Conservation (phyloP, 2,797 vertebrate species). For the Euphonia xanthogaster region DNA sequence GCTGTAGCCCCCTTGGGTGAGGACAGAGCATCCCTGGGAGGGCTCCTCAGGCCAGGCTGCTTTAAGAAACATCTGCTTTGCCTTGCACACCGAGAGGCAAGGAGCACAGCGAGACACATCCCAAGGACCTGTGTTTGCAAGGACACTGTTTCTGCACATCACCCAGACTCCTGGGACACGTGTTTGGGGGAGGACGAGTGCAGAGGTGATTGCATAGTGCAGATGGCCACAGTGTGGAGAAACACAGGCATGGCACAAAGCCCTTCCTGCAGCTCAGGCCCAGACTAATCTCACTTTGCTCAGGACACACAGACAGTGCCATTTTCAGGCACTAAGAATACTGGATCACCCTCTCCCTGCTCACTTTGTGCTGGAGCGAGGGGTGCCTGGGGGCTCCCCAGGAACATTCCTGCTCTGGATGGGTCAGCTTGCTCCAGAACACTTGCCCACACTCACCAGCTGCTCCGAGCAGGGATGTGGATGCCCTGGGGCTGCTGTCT, state of each 20-base stretch:
- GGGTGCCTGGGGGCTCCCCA: not conserved
- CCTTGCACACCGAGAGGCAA: accelerated
- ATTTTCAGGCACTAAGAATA: not conserved
- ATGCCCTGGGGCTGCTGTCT: accelerated
- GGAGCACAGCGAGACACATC: not conserved
- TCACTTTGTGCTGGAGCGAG: not conserved
- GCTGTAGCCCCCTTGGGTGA: not conserved
- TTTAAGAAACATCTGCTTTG: not conserved
- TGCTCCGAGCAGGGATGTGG: not conserved
- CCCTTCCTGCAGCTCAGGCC: not conserved
- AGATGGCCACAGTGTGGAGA: not conserved
- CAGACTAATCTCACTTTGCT: not conserved
- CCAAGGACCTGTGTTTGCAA: not conserved
- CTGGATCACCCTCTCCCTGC: not conserved
- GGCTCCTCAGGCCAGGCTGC: not conserved
- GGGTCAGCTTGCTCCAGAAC: not conserved
- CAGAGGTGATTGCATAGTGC: not conserved
- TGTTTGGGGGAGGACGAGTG: not conserved
- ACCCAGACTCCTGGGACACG: accelerated
- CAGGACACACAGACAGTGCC: not conserved
- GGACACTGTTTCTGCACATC: not conserved
- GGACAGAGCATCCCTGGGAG: not conserved
- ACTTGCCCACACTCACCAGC: not conserved
- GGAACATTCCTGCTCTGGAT: not conserved
- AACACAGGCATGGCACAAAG: not conserved